A percentile compares a stretch with the other conserved stretches of the same genome.
These are phyloP conservation scores for Tipula unca DNA, from an alignment of 2,888 invertebrate species.

Conservation along the genomic window DNA sequence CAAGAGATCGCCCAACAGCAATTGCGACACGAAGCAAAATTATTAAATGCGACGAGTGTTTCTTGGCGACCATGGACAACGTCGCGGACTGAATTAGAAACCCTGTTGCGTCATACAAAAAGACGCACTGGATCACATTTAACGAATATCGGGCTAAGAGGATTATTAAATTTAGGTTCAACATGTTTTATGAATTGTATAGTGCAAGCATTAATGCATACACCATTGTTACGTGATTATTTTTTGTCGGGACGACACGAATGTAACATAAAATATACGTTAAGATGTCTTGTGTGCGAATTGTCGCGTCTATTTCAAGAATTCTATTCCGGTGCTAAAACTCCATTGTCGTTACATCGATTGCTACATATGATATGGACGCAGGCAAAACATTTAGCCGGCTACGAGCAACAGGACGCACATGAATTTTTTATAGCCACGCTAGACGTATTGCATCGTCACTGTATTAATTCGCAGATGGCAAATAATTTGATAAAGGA, in stretches of 20 bases:
- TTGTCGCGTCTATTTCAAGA: constrained; percentile 93
- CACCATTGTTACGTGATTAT: constrained; percentile 88
- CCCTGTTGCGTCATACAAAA: constrained; percentile 65
- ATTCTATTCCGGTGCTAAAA: constrained; percentile 86
- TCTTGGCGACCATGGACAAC: constrained; percentile 73
- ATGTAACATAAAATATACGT: constrained; percentile 58
- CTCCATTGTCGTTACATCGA: constrained; percentile 80
- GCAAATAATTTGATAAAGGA: constrained; percentile 27
- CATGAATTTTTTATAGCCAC: constrained; percentile 98
- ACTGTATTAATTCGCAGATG: constrained; percentile 50
- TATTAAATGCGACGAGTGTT: constrained; percentile 49
- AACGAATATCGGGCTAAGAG: constrained; percentile 82
- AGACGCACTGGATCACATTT: constrained; percentile 70
- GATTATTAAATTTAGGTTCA: constrained; percentile 90
- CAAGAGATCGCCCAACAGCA: constrained; percentile 49
- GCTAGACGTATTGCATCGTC: constrained; percentile 83
- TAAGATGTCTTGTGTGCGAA: constrained; percentile 89
- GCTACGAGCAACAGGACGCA: constrained; percentile 96
- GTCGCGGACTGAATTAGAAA: constrained; percentile 64
- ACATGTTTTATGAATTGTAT: constrained; percentile 99
- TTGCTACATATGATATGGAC: constrained; percentile 92
- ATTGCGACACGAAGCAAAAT: constrained; percentile 50
- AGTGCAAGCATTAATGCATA: constrained; percentile 90
- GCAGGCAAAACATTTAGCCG: constrained; percentile 88
- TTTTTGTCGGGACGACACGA: constrained; percentile 90